Evolutionary conservation across 2,113 vertebrate species (phyloP), one percentile per base, ranked within the genome.

Genomic region (Leptodactylus fuscus): DNA sequence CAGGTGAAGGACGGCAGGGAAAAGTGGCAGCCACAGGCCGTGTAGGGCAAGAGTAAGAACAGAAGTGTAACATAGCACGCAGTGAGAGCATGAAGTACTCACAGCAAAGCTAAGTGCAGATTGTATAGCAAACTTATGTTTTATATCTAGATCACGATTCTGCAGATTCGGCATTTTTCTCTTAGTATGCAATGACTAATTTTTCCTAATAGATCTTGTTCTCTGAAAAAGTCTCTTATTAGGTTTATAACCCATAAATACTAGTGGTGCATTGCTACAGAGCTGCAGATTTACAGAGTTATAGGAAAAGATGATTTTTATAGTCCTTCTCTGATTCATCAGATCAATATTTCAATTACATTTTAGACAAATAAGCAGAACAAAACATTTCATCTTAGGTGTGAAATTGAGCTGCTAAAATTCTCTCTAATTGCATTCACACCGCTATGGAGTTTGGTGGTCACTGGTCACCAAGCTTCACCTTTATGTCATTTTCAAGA

Each of bases 291-390:
- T 67, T 67, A 81, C 79, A 67, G n/a, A 49, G 24, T 46, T 46
- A 8, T 16, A 36, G 20, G 78, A 65, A 32, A 4, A 6, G 44
- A 69, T 48, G 60, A 69, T 22, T 81, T 44, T 69, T 81, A 48
- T 18, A 29, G 27, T 34, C 18, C 46, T 65, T 32, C 80, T 81
- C 27, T 20, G 80, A 81, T 69, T 69, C 58, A 65, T 65, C 78
- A 67, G 69, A 81, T 81, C 80, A 81, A 81, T 81, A 69, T 81
- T 81, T 69, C 80, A 48, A 36, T 69, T 49, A 67, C 41, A 49
- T 81, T 69, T 49, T 69, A 67, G 80, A 81, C 16, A 49, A 81
- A 81, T 81, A 69, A 81, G 80, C 80, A 81, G 41, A 67, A 81
- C 15, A 81, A 27, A 81, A 49, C 32, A 20, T 48, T 49, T 10